Conservation (phyloP, 1,140 invertebrate genomes). For the Halesus radiatus region DNA sequence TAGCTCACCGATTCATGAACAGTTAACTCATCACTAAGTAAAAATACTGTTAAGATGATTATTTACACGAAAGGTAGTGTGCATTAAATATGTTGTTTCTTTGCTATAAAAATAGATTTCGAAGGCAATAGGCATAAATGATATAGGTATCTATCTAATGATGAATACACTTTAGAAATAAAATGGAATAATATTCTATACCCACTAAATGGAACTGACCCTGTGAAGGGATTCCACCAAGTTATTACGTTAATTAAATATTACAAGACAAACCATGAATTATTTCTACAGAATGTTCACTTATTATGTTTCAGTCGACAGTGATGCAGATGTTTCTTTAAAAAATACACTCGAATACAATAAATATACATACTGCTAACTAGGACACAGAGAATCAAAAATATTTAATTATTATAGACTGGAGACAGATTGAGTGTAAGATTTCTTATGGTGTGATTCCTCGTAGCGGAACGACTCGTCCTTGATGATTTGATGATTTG, state of each 20-base stretch:
- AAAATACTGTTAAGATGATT: not conserved
- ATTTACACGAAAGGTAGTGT: not conserved
- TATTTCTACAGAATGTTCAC: conserved; percentile 19
- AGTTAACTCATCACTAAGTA: not conserved
- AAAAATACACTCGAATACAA: conserved; percentile 9
- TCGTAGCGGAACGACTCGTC: conserved; percentile 81
- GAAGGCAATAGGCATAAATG: conserved; percentile 15
- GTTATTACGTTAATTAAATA: conserved; percentile 4
- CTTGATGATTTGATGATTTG: conserved; percentile 92
- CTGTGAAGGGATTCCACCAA: conserved; percentile 21
- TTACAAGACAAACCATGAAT: not conserved
- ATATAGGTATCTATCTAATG: conserved; percentile 7
- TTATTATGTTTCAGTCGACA: conserved; percentile 32
- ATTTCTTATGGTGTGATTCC: conserved; percentile 84
- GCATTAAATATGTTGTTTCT: not conserved
- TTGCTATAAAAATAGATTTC: conserved; percentile 47
- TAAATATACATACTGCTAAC: conserved; percentile 17
- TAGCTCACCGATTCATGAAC: not conserved
- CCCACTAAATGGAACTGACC: conserved; percentile 7
- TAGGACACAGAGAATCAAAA: conserved; percentile 12
- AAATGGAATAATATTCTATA: not conserved
- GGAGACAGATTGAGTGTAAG: conserved; percentile 86
- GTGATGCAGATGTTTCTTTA: conserved; percentile 25
- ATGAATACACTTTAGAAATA: conserved; percentile 9
- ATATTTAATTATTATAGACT: conserved; percentile 70